Conservation (phyloP, 2,888 invertebrate genomes). For the Folsomia manolachei region DNA sequence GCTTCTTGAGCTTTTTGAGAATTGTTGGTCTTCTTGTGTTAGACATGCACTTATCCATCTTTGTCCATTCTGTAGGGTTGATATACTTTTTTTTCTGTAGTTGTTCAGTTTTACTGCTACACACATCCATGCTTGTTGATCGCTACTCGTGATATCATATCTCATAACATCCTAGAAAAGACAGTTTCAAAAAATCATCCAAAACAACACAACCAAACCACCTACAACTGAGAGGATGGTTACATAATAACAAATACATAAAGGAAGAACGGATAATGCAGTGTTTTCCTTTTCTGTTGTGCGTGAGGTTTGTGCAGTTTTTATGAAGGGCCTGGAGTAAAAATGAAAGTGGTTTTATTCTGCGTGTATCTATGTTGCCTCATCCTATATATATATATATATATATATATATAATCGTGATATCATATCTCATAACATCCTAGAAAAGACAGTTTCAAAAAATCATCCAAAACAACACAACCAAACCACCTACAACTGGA, state of each 20-base stretch:
- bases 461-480: neutral
- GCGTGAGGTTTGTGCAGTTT: neutral
- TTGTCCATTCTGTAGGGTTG: neutral
- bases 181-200: neutral
- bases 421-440: neutral
- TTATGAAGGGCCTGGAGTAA: neutral
- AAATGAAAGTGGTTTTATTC: neutral
- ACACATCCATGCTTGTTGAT: neutral
- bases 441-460: neutral
- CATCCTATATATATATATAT: neutral
- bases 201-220: neutral
- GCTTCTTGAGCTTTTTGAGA: neutral
- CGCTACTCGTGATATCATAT: neutral
- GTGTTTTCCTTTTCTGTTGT: neutral
- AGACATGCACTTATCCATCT: conserved; percentile 1
- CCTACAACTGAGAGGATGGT: too few relatives aligned
- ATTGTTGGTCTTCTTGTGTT: neutral
- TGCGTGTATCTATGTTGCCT: neutral
- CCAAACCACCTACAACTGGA: neutral
- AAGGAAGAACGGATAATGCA: neutral
- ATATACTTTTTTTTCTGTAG: neutral
- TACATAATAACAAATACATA: neutral
- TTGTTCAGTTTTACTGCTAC: neutral
- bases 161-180: neutral
- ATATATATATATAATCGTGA: neutral